Percentiles rank a stretch among this genome's conserved stretches.
Evolutionary conservation across 35 echinoderm and acorn worm genomes (phyloP).

Genomic region (Chiridota heheva): DNA sequence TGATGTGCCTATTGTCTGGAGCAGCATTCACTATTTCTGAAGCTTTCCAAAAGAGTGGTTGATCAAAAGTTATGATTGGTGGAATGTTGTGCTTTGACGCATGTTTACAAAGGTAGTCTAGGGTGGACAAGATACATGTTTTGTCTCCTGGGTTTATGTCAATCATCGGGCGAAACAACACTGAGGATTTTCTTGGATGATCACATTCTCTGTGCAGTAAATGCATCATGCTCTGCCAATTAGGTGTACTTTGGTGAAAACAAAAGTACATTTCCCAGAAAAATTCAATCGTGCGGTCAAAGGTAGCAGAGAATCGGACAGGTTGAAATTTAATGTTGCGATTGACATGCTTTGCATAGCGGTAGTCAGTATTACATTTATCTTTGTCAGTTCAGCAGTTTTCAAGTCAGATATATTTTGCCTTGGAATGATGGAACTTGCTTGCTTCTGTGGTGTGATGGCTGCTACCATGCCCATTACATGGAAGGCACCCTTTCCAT

Average conservation of each 20-base stretch:
- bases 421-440: neutral
- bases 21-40: slow-evolving; percentile 9
- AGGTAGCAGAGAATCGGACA: neutral
- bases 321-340: neutral
- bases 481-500: slow-evolving; percentile 18
- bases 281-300: neutral
- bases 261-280: neutral
- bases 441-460: neutral
- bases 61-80: too few species aligned
- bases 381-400: neutral
- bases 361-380: neutral
- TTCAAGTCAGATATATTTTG: neutral
- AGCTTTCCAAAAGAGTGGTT: too few species aligned
- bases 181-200: too few species aligned
- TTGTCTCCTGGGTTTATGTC: too few species aligned
- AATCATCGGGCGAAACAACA: neutral
- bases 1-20: neutral
- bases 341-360: neutral
- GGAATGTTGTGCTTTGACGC: too few species aligned
- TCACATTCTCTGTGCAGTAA: too few species aligned
- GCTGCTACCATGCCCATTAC: neutral
- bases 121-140: too few species aligned
- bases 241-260: neutral
- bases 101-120: too few species aligned
- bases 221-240: too few species aligned